Evolutionary conservation across 2,797 vertebrate species (phyloP).

Genomic region (Sylvilagus floridanus): DNA sequence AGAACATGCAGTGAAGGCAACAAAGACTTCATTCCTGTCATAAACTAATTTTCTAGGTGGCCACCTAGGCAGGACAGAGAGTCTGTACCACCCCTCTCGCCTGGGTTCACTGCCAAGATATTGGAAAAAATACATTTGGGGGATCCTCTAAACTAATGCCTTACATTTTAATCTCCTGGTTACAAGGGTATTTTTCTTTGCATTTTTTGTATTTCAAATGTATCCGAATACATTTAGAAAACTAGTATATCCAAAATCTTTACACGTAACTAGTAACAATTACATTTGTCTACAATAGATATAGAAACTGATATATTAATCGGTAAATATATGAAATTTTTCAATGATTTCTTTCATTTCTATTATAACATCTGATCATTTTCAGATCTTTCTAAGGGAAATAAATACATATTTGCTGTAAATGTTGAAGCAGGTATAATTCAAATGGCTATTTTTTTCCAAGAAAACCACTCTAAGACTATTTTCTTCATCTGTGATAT

Average conservation of each 20-base stretch:
- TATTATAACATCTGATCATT: not conserved
- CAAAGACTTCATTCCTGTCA: not conserved
- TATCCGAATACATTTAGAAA: conserved; percentile 10
- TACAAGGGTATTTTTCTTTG: not conserved
- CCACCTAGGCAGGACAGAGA: accelerated
- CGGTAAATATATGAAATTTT: not conserved
- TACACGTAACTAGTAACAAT: not conserved
- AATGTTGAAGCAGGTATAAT: not conserved
- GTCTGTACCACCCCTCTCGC: not conserved
- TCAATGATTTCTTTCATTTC: not conserved
- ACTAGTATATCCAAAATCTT: not conserved
- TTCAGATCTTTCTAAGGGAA: conserved; percentile 15
- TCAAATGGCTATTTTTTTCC: not conserved
- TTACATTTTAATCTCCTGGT: not conserved
- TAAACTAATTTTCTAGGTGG: no score
- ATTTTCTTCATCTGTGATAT: not conserved
- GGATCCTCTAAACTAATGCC: not conserved
- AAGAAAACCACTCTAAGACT: not conserved
- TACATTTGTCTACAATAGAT: not conserved
- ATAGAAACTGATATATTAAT: not conserved
- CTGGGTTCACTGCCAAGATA: not conserved
- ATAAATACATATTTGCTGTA: not conserved
- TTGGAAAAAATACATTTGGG: not conserved
- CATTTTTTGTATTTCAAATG: conserved; percentile 5
- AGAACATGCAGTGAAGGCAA: not conserved